Evolutionary conservation across 2,113 vertebrate genomes (phyloP).

Genomic region (Lanius ludovicianus): DNA sequence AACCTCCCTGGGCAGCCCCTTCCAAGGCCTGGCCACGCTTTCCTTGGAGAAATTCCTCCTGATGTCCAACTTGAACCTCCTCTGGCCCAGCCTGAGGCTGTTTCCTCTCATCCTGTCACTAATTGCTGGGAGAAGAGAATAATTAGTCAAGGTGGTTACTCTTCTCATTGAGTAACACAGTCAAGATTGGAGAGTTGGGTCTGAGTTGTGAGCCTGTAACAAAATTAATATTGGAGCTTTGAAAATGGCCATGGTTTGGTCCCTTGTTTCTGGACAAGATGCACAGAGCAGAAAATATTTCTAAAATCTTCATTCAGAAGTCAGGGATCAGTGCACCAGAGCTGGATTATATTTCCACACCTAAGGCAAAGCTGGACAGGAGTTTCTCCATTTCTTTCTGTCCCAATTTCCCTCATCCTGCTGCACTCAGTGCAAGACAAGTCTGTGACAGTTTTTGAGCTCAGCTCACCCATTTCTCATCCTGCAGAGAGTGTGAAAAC

Average conservation of each 20-base stretch:
- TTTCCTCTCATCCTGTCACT: neutral
- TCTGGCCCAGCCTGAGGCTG: neutral
- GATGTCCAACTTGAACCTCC: neutral
- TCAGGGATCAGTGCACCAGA: neutral
- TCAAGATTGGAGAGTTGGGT: neutral
- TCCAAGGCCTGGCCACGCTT: neutral
- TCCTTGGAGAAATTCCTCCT: neutral
- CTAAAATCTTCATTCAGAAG: neutral
- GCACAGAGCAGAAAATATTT: neutral
- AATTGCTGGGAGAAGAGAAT: neutral
- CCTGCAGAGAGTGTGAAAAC: neutral
- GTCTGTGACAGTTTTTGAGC: neutral
- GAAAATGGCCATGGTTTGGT: neutral
- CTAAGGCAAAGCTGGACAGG: neutral
- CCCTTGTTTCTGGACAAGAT: neutral
- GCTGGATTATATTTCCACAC: neutral
- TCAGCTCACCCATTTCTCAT: neutral
- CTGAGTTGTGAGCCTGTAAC: neutral
- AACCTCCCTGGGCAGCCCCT: neutral
- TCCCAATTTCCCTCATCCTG: neutral
- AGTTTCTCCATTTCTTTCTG: neutral
- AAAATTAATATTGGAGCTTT: neutral
- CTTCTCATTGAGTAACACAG: neutral
- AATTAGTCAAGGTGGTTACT: neutral
- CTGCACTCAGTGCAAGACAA: neutral